Evolutionary conservation across 2,888 invertebrate genomes (phyloP).

Genomic region (Hemicrepidius hirtus): DNA sequence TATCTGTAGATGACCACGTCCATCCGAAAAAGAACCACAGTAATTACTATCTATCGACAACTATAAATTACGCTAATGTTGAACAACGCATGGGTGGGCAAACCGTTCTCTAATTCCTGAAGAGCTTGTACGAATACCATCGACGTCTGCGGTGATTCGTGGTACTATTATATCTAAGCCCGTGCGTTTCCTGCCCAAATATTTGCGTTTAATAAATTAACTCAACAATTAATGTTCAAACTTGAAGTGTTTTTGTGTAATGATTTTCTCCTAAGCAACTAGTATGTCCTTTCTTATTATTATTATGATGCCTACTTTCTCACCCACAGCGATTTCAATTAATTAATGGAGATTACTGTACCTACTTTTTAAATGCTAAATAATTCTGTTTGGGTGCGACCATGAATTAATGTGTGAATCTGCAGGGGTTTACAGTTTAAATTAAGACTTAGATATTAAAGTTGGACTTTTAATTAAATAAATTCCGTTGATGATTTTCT

Average conservation of each 20-base stretch:
- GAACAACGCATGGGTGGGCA: conserved; percentile 69
- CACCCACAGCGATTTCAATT: conserved; percentile 15
- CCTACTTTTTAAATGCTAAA: conserved; percentile 8
- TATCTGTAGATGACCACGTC: conserved; percentile 7
- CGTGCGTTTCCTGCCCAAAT: conserved; percentile 14
- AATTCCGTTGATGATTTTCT: conserved; percentile 4
- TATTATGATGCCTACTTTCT: not conserved
- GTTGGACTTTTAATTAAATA: conserved; percentile 1
- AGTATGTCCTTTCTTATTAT: not conserved
- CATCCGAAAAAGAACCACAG: conserved; percentile 63
- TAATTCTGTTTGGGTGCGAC: conserved; percentile 16
- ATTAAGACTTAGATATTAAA: no score
- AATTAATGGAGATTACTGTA: conserved; percentile 17
- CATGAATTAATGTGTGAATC: conserved; percentile 19
- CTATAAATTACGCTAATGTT: conserved; percentile 68
- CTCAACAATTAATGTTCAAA: conserved; percentile 8
- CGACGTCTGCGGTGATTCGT: conserved; percentile 5
- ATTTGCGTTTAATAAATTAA: conserved; percentile 29
- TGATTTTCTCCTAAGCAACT: conserved; percentile 3
- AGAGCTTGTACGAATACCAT: conserved; percentile 49
- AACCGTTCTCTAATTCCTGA: conserved; percentile 67
- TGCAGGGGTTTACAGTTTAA: not conserved
- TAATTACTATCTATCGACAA: conserved; percentile 68
- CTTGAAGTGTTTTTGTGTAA: conserved; percentile 9
- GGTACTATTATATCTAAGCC: conserved; percentile 12